A percentile compares a stretch with the other conserved stretches of the same genome.
These are phyloP conservation scores for Enteromius argenteus DNA, from an alignment of 2,797 vertebrate genomes.

Conservation along the genomic window DNA sequence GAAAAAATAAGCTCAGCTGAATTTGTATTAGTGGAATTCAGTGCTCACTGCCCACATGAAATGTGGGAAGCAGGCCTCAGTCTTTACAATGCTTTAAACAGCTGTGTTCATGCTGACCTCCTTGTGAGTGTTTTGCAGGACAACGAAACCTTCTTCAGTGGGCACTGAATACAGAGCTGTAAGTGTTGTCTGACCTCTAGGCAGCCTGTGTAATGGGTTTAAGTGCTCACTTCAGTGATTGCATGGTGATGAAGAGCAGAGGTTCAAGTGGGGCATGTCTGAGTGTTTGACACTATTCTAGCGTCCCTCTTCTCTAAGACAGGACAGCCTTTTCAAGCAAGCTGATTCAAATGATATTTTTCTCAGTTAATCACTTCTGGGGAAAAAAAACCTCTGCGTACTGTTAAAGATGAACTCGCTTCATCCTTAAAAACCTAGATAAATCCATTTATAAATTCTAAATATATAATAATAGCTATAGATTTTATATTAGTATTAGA, in stretches of 20 bases:
- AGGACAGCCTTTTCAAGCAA: conserved; percentile 3
- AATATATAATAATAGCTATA: too few species aligned
- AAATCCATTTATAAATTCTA: background rate
- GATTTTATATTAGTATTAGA: background rate
- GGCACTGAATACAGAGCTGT: background rate
- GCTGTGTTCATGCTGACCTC: background rate
- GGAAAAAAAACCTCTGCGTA: background rate
- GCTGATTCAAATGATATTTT: background rate
- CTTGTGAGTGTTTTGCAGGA: background rate
- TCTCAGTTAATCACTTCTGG: background rate
- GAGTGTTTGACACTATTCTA: conserved; percentile 12
- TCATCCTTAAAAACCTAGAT: conserved; percentile 5
- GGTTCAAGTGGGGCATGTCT: conserved; percentile 6
- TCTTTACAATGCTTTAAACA: background rate
- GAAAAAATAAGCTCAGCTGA: background rate
- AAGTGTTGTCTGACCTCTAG: conserved; percentile 29
- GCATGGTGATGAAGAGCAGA: conserved; percentile 12
- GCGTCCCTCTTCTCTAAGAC: background rate
- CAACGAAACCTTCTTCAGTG: conserved; percentile 11
- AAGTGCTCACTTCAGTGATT: conserved; percentile 38
- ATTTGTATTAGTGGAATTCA: background rate
- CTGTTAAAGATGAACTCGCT: background rate
- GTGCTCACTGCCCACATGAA: background rate
- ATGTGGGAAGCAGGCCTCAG: background rate
- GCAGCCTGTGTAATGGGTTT: conserved; percentile 8